Conservation (phyloP, 53 echinoderm and acorn worm genomes). For the Holothuria scabra region DNA sequence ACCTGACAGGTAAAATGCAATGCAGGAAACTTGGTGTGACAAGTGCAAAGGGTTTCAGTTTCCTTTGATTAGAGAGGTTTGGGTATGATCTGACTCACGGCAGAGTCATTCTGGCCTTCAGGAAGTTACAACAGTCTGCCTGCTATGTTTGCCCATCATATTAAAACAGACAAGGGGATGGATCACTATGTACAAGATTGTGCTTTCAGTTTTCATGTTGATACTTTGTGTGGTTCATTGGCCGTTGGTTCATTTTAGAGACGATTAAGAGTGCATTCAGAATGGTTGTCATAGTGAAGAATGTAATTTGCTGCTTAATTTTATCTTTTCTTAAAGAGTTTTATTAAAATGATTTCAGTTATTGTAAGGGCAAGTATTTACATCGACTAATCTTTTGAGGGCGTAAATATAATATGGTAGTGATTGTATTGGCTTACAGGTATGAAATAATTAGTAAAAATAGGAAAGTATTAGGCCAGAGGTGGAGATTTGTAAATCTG, state of each 20-base stretch:
- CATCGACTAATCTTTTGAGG: too few relatives aligned
- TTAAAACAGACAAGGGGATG: constrained; percentile 39
- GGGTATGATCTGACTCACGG: constrained; percentile 40
- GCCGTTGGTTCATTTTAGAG: constrained; percentile 27
- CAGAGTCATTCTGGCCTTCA: constrained; percentile 23
- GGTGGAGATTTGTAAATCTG: too few relatives aligned
- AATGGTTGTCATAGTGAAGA: too few relatives aligned
- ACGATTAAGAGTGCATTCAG: too few relatives aligned
- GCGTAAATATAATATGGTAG: too few relatives aligned
- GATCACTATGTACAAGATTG: constrained; percentile 10
- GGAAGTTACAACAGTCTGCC: constrained; percentile 36
- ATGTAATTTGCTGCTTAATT: too few relatives aligned
- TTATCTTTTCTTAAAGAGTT: too few relatives aligned
- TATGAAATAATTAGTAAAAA: too few relatives aligned
- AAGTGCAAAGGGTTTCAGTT: constrained; percentile 45
- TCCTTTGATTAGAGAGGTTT: constrained; percentile 20
- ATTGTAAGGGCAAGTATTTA: too few relatives aligned
- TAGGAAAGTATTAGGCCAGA: too few relatives aligned
- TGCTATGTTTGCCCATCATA: constrained; percentile 9
- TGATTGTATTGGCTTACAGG: too few relatives aligned
- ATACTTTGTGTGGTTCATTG: constrained; percentile 39
- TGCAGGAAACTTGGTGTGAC: constrained; percentile 39
- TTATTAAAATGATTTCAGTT: too few relatives aligned
- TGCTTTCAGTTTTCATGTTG: constrained; percentile 25
- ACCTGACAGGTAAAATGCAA: constrained; percentile 38